Base-by-base conservation (phyloP, 2,888 invertebrate species). In the Pecten maximus region DNA sequence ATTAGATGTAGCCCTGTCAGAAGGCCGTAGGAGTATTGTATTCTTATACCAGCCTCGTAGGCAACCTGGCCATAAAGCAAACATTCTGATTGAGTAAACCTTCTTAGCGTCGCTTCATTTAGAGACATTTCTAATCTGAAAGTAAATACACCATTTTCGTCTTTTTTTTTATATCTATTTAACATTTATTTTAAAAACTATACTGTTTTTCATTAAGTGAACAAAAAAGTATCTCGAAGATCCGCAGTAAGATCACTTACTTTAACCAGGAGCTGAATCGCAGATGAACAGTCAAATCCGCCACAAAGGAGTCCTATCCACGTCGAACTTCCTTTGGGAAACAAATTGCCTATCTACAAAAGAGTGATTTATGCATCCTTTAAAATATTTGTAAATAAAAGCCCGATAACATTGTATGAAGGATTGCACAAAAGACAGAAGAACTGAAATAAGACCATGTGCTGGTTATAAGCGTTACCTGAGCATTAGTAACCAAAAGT, bases 211-310 rank as follows among this genome's bases (percentile, higher is more conserved):
- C 0, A 48, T 48, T 12, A 48, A 48, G 19, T 19, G 19, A 48
- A 2, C 48, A 48, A 1, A 48, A 48, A n/a, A n/a, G n/a, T n/a
- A n/a, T n/a, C n/a, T n/a, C n/a, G n/a, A n/a, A n/a, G n/a, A n/a
- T n/a, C n/a, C n/a, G n/a, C n/a, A n/a, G n/a, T n/a, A n/a, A 48
- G 1, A 48, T 8, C 48, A n/a, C 74, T 35, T 87, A 94, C 95
- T 94, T 95, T 95, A n/a, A 95, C 92, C 50, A 95, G 23, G 4
- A 95, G 91, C 92, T 94, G 94, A 19, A 94, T 93, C 48, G 94
- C 94, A 28, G 95, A 92, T 6, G 95, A 95, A 35, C 92, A 92
- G 88, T 95, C 95, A 93, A 94, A 95, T 0, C 94, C 94, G n/a
- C 95, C 95, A 93, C 94, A 94, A 44, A 95, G 89, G 23, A 95